Conservation (phyloP, 1,140 invertebrate genomes). For the Tetragonula clypearis region DNA sequence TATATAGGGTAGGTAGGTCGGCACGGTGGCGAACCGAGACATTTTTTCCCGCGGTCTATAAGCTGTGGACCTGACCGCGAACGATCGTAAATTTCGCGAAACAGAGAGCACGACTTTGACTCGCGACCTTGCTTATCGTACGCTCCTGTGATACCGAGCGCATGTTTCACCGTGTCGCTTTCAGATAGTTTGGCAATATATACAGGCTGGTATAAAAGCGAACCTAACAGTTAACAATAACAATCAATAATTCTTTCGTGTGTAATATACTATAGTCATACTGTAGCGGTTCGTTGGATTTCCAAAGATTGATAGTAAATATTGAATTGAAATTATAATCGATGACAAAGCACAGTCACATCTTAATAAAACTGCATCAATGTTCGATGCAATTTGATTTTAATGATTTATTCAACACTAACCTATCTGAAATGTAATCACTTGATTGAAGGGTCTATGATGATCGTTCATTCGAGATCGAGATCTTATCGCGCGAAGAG, state of each 20-base stretch:
- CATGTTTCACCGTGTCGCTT: not conserved
- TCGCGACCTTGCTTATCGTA: slow-evolving; percentile 56
- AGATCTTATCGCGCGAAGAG: not conserved
- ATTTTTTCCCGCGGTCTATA: slow-evolving; percentile 42
- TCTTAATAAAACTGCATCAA: no score
- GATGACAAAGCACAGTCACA: no score
- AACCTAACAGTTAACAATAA: no score
- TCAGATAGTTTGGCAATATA: not conserved
- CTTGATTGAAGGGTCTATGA: not conserved
- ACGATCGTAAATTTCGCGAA: slow-evolving; percentile 58
- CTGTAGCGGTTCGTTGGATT: no score
- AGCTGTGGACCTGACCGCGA: slow-evolving; percentile 39
- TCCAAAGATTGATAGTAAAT: no score
- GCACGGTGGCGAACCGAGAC: slow-evolving; percentile 42
- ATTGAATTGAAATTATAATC: no score
- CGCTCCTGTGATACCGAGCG: slow-evolving; percentile 4
- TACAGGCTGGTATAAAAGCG: not conserved
- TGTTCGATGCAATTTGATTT: no score
- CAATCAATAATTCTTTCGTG: no score
- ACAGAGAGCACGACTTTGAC: slow-evolving; percentile 54
- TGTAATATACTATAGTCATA: no score
- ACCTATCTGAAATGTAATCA: no score
- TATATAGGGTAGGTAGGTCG: slow-evolving; percentile 44
- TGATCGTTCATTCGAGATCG: not conserved
- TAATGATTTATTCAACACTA: not conserved